These are phyloP conservation scores for Strigamia transsilvanica DNA, from an alignment of 2,888 invertebrate species.

Conservation along the genomic window DNA sequence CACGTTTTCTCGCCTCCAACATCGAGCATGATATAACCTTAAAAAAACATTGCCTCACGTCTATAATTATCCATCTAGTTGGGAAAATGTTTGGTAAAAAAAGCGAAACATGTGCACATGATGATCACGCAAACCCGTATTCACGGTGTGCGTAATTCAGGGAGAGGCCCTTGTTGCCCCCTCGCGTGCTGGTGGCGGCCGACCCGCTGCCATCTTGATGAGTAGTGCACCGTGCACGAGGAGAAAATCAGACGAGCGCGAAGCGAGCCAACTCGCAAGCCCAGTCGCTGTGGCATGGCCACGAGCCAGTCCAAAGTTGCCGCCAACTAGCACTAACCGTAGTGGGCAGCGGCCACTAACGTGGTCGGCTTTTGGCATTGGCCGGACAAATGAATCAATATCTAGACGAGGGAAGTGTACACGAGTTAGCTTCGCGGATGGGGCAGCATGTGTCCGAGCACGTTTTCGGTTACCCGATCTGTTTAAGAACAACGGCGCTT, in stretches of 20 bases:
- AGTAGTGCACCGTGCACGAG: conserved; percentile 1
- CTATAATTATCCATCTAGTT: conserved; percentile 13
- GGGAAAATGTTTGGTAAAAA: background rate
- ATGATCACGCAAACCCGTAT: conserved; percentile 5
- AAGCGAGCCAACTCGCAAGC: background rate
- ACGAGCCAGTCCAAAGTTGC: conserved; percentile 51
- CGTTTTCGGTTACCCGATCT: conserved; percentile 9
- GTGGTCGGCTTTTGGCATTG: conserved; percentile 37
- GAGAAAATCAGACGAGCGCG: background rate
- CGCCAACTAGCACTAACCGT: conserved; percentile 41
- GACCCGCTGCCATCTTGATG: conserved; percentile 53
- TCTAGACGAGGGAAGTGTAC: conserved; percentile 45
- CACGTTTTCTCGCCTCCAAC: background rate
- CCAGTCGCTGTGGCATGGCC: background rate
- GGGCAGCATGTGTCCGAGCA: conserved; percentile 38
- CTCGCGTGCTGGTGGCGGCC: conserved; percentile 46
- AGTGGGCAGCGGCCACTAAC: conserved; percentile 51
- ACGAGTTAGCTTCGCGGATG: conserved; percentile 20
- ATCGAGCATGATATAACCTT: background rate
- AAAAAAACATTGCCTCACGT: background rate
- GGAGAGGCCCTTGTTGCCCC: conserved; percentile 50
- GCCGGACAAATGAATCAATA: conserved; percentile 53
- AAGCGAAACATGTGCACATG: conserved; percentile 10
- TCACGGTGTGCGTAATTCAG: conserved; percentile 50
- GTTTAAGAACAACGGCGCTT: background rate